Percentiles rank a stretch among this genome's conserved stretches.
These are phyloP conservation scores for Brenthis daphne DNA, from an alignment of 2,888 invertebrate species.

Conservation along the genomic window DNA sequence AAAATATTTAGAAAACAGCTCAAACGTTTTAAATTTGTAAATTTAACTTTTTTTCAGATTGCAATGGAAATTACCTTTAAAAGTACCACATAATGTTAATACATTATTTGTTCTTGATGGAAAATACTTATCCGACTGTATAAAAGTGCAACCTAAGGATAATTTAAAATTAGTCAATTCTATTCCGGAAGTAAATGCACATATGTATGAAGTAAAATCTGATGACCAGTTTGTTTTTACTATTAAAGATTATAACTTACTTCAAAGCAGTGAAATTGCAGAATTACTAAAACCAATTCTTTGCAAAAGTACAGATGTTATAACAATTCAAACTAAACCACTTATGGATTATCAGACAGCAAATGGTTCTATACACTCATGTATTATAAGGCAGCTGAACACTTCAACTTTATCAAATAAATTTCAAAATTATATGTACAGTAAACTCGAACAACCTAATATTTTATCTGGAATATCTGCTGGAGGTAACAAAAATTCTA, in stretches of 20 bases:
- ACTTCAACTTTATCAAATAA: conserved; percentile 49
- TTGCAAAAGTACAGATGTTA: conserved; percentile 53
- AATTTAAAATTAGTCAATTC: conserved; percentile 54
- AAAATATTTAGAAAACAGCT: neutral
- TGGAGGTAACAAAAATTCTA: conserved; percentile 59
- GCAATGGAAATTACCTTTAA: conserved; percentile 51
- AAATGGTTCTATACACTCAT: conserved; percentile 47
- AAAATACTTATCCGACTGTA: conserved; percentile 60
- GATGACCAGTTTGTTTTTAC: conserved; percentile 59
- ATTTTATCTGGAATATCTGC: conserved; percentile 73
- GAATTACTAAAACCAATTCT: conserved; percentile 60
- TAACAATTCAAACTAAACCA: conserved; percentile 65
- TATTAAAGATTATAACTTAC: conserved; percentile 63
- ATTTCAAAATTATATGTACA: conserved; percentile 46
- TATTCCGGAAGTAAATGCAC: conserved; percentile 56
- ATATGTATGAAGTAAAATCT: conserved; percentile 55
- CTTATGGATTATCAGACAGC: conserved; percentile 65
- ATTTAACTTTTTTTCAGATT: conserved; percentile 55
- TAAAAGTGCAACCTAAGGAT: conserved; percentile 44
- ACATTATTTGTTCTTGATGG: conserved; percentile 69
- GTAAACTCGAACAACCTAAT: conserved; percentile 75
- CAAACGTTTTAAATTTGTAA: neutral
- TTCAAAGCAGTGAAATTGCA: conserved; percentile 66
- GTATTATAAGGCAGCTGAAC: conserved; percentile 54
- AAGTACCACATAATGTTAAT: conserved; percentile 52